These are phyloP conservation scores for Pampus argenteus DNA, from an alignment of 2,797 vertebrate species.

Conservation along the genomic window DNA sequence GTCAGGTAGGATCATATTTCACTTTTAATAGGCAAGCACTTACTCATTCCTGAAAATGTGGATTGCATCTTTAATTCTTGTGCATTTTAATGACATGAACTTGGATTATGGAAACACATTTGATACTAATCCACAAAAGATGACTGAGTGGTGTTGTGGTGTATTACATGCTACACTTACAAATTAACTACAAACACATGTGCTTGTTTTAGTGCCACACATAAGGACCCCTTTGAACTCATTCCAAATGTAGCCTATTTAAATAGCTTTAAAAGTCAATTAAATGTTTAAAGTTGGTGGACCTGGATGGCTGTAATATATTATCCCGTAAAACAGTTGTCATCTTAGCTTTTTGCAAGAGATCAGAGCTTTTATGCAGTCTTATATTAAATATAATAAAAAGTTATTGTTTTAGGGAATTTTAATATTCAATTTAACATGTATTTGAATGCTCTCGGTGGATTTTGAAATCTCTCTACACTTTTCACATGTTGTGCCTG, in stretches of 20 bases:
- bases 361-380: too few relatives aligned
- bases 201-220: background rate
- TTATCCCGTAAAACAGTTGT: background rate
- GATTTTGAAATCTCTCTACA: too few relatives aligned
- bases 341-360: too few relatives aligned
- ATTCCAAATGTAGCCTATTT: background rate
- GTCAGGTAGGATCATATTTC: slow-evolving; percentile 19
- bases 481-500: background rate
- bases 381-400: too few relatives aligned
- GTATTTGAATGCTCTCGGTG: too few relatives aligned
- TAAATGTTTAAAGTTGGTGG: background rate
- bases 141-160: background rate
- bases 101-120: background rate
- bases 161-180: slow-evolving; percentile 1
- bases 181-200: too few relatives aligned
- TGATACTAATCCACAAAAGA: background rate
- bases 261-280: background rate
- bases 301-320: background rate
- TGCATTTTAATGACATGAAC: background rate
- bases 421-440: too few relatives aligned
- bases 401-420: too few relatives aligned
- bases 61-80: background rate
- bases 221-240: background rate
- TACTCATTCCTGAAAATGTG: background rate
- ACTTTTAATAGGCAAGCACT: background rate